phyloP scores from a whole-genome alignment of 1,140 invertebrate genomes.

The Calosoma granatense region DNA sequence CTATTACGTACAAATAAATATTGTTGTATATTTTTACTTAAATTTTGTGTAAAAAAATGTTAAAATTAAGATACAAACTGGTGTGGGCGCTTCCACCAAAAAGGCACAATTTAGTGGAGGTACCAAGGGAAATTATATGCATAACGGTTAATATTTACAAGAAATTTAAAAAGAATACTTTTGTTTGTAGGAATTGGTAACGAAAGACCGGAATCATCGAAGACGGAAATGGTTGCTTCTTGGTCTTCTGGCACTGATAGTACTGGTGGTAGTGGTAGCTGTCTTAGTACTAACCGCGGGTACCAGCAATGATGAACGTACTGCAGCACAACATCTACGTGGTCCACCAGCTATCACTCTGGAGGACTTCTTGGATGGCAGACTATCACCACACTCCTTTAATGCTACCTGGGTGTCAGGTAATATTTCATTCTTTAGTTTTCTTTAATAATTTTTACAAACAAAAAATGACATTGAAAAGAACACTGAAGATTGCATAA shows the following conservation, averaged over 20 bases:
- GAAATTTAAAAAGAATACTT: too few species aligned
- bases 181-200: slow-evolving; percentile 34
- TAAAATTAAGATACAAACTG: too few species aligned
- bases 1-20: too few species aligned
- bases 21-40: too few species aligned
- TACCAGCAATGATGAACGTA: slow-evolving; percentile 12
- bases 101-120: too few species aligned
- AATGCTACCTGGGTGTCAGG: slow-evolving; percentile 44
- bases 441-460: neutral
- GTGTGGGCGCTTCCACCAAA: too few species aligned
- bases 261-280: slow-evolving; percentile 24
- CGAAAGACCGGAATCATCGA: slow-evolving; percentile 29
- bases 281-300: slow-evolving; percentile 22
- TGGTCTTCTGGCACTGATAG: slow-evolving; percentile 22
- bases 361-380: slow-evolving; percentile 37
- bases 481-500: neutral
- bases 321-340: slow-evolving; percentile 10
- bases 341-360: slow-evolving; percentile 27
- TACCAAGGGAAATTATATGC: too few species aligned
- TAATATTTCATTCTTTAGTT: slow-evolving; percentile 14
- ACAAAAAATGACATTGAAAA: neutral
- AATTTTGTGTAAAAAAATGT: too few species aligned
- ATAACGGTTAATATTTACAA: too few species aligned
- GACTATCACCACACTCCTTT: slow-evolving; percentile 36
- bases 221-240: slow-evolving; percentile 29